Evolutionary conservation across 2,113 vertebrate species (phyloP), one percentile per base, ranked within the genome.

Genomic region (Salvator merianae): DNA sequence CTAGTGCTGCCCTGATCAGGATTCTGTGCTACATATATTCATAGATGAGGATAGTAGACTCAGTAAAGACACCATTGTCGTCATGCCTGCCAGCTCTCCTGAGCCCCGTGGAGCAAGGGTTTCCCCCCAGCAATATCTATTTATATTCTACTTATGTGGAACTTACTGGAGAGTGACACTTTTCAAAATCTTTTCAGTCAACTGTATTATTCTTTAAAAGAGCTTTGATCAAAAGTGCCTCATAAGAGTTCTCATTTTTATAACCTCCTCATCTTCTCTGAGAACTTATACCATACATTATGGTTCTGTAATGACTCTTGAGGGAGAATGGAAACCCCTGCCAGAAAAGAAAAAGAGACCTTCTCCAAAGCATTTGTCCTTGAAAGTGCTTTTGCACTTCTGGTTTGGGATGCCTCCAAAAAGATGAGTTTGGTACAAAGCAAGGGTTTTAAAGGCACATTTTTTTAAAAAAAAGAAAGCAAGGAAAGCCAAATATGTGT

Each of bases 371-470:
- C 24, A 30, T n/a, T 24, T 50, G n/a, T 66, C 69, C 36, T 73
- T 32, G 22, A 82, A 81, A 73, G 2, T 77, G 75, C 81, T 86
- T 81, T 65, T 77, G n/a, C 68, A 53, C 34, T 82, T 30, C 69
- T 66, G 24, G 73, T 59, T 66, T 36, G 3, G 20, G 47, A 53
- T 53, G 76, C 32, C n/a, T 65, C 55, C 47, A 59, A 50, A 65
- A 66, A 10, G 18, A 10, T 65, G 12, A 28, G 22, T 50, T 53
- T 50, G 9, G 22, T 26, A 68, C n/a, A 66, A 68, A 47, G 36
- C 13, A 12, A 32, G 24, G 5, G 18, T 76, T 76, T 32, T 12
- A 47, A 47, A 76, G 16, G 28, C n/a, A 38, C 36, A 43, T 20
- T 78, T 59, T 55, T 16, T 71, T 36, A 16, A 53, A 36, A 77